Base-by-base conservation (phyloP, 2,888 invertebrate species). In the Caenorhabditis becei region DNA sequence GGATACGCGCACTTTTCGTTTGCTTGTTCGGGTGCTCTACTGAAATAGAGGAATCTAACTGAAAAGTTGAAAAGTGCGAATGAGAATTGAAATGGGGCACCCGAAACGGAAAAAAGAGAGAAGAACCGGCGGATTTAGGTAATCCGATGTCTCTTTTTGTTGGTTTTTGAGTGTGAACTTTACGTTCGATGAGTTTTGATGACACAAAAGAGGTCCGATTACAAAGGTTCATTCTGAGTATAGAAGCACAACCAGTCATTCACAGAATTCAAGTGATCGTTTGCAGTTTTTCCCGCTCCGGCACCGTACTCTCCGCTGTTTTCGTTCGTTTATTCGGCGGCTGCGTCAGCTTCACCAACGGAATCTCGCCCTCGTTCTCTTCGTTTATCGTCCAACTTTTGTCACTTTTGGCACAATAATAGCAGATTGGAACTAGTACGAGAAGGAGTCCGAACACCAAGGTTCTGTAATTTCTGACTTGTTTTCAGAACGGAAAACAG, bases 121-220 rank as follows among this genome's bases (percentile, higher is more conserved):
- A 41, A 41, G 51, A 49, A 49, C 41, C 41, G 47, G 53, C 61
- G 70, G 70, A 70, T 70, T 61, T 26, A 18, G 20, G 1, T 70
- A 70, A 70, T 70, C 70, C 53, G 3, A 3, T 47, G n/a, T 14
- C 41, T 23, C 8, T 26, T 51, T 51, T 20, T 59, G 20, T 18
- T 18, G 24, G 35, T 35, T 58, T 69, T 47, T 18, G 59, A 51
- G 23, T 61, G 59, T 51, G 70, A 70, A 70, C 61, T 70, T 59
- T 37, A n/a, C 2, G 58, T 32, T 35, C 35, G 16, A 35, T 26
- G 41, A n/a, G 62, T 47, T 28, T 26, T 28, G 54, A 54, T 54
- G 51, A 24, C n/a, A n/a, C n/a, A n/a, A 16, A 10, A 26, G 23
- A 18, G n/a, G 26, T 56, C 20, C n/a, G n/a, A n/a, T n/a, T n/a